Evolutionary conservation across 2,113 vertebrate species (phyloP).

Genomic region (Columba janthina): DNA sequence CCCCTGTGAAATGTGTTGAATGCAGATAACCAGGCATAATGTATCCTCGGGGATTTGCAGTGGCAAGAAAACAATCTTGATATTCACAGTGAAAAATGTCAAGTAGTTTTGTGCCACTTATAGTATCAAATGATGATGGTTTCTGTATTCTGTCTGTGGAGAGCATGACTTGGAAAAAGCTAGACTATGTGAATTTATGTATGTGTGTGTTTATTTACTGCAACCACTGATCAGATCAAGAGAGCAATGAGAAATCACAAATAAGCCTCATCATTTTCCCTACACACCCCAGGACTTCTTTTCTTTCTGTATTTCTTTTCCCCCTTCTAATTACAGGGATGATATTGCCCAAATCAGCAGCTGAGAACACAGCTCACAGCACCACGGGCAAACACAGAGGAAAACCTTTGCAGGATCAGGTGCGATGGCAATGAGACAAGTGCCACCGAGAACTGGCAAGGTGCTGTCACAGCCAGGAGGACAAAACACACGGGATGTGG

Average conservation of each 20-base stretch:
- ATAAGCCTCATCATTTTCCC: background rate
- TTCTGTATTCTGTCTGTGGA: background rate
- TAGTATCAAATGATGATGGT: background rate
- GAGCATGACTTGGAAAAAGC: background rate
- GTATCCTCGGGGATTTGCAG: background rate
- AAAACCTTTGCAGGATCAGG: background rate
- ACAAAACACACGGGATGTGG: background rate
- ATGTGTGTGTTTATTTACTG: background rate
- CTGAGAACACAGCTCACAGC: background rate
- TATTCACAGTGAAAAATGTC: constrained; percentile 29
- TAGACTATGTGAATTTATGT: background rate
- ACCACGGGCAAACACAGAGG: background rate
- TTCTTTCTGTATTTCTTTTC: background rate
- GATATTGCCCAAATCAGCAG: background rate
- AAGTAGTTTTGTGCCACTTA: background rate
- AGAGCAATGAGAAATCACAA: background rate
- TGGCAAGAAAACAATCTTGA: constrained; percentile 1
- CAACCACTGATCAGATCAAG: background rate
- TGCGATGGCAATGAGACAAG: background rate
- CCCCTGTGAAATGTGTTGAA: constrained; percentile 12
- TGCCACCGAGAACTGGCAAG: background rate
- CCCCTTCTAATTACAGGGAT: background rate
- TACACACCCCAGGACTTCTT: background rate
- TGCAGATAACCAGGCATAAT: constrained; percentile 30
- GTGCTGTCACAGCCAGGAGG: background rate